Base-by-base conservation (phyloP, 2,113 vertebrate genomes). In the Ranitomeya imitator region DNA sequence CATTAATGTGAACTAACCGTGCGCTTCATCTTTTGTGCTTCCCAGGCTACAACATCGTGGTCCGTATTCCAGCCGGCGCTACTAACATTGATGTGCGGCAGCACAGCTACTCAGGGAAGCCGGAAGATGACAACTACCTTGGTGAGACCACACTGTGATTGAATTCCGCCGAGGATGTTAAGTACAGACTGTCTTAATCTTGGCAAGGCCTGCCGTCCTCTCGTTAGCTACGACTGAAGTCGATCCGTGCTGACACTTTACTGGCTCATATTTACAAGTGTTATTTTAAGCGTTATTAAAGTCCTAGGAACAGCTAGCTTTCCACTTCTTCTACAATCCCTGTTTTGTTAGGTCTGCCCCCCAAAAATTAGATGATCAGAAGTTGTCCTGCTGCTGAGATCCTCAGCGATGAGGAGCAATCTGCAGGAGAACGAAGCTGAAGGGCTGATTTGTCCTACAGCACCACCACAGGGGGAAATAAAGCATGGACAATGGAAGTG, bases 41-140 rank as follows among this genome's bases (percentile, higher is more conserved):
- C 91, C 45, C 90, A 99, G 98, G 98, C 90, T 99, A 99, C 93
- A 99, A 99, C 67, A 89, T 95, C 55, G 98, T 99, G 23, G 98
- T 99, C 89, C 96, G 95, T 89, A 99, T 99, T 92, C 98, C 98
- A 91, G 97, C 96, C 83, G 98, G 98, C 94, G 97, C 98, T 92
- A 99, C 98, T 88, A 99, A 97, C 90, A 97, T 99, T 86, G 98
- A 99, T 87, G 97, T 99, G 90, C 97, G 97, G 88, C 98, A 99
- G 94, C 97, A 98, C 95, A 99, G 98, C 92, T 97, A 97, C 96
- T 99, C 98, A 95, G 97, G 97, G 94, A 98, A 97, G 90, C 95
- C 97, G 73, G 98, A 99, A 86, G 98, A 99, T 92, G 98, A 99
- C 93, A 99, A 99, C 96, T 99, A 99, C 94, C 95, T 99, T 94